Evolutionary conservation across 2,113 vertebrate genomes (phyloP).

Genomic region (Megaceryle torquata): DNA sequence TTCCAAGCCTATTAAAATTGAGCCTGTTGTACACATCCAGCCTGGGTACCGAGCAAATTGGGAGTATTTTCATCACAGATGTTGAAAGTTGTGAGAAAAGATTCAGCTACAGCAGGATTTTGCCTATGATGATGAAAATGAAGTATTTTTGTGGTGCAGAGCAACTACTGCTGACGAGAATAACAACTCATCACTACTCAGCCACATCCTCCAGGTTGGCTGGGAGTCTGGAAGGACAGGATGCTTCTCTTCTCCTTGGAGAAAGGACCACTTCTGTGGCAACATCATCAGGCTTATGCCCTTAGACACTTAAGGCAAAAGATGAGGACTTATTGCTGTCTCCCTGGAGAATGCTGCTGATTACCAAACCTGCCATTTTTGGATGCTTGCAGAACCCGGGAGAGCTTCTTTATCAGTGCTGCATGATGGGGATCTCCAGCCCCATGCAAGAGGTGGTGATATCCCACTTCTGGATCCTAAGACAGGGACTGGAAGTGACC

Average conservation of each 20-base stretch:
- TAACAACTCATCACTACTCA: background rate
- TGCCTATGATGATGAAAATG: background rate
- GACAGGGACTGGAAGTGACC: background rate
- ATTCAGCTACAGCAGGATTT: background rate
- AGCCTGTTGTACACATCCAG: background rate
- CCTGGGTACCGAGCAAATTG: background rate
- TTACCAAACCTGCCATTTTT: background rate
- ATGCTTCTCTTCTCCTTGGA: background rate
- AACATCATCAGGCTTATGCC: rapidly evolving
- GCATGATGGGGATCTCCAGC: background rate
- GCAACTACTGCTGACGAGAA: background rate
- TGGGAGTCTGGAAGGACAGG: background rate
- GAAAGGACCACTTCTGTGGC: background rate
- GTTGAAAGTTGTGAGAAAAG: background rate
- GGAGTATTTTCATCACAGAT: background rate
- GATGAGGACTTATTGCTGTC: background rate
- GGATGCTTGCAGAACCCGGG: background rate
- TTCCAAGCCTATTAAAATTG: background rate
- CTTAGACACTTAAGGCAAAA: background rate
- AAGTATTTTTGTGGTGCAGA: background rate
- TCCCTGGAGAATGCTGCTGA: background rate
- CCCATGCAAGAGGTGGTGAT: background rate
- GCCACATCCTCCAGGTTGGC: background rate
- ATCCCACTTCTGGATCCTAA: background rate
- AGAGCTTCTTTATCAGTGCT: background rate